Base-by-base conservation (phyloP, 92 coral and sea anemone genomes). In the Micromussa lordhowensis region DNA sequence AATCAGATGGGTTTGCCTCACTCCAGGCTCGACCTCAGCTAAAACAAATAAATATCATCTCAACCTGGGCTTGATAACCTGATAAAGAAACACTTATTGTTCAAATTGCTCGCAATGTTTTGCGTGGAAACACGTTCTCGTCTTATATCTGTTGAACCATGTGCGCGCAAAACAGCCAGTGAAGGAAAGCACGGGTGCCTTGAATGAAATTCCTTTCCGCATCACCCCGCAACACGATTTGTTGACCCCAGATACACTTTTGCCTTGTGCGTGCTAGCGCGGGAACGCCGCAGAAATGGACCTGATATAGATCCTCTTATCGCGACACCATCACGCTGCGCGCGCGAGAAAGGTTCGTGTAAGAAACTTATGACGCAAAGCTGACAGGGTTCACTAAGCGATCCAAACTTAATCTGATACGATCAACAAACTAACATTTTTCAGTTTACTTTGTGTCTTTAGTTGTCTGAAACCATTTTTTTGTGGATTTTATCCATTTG, bases 221-320 rank as follows among this genome's bases (percentile, higher is more conserved):
- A 84, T 73, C 73, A 32, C 22, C 51, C 81, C 21, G 69, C 28
- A 18, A 31, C 28, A 29, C 75, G 36, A 31, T 84, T 34, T 75
- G 71, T 49, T 53, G 81, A 84, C 81, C 80, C 72, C 34, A 73
- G 70, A 57, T 57, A 30, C 49, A 16, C 17, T 51, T 74, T 22
- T 74, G 48, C 57, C 58, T 54, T 59, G 81, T 84, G 58, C 83
- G 89, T 86, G 89, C 82, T 22, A 63, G 66, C 75, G 75, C 88
- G 82, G 88, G 68, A 53, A 51, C 28, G 48, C 35, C 14, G 24
- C 9, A 51, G 66, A 70, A 26, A 32, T 61, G 31, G 40, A 49
- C 66, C 32, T 26, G 63, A 55, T 53, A 49, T 51, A 24, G 8
- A 32, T 26, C 81, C 54, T 7, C 82, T 75, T 83, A 70, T 63